Evolutionary conservation across 35 echinoderm and acorn worm genomes (phyloP), one percentile per base, ranked within the genome.

Genomic region (Apostichopus californicus): DNA sequence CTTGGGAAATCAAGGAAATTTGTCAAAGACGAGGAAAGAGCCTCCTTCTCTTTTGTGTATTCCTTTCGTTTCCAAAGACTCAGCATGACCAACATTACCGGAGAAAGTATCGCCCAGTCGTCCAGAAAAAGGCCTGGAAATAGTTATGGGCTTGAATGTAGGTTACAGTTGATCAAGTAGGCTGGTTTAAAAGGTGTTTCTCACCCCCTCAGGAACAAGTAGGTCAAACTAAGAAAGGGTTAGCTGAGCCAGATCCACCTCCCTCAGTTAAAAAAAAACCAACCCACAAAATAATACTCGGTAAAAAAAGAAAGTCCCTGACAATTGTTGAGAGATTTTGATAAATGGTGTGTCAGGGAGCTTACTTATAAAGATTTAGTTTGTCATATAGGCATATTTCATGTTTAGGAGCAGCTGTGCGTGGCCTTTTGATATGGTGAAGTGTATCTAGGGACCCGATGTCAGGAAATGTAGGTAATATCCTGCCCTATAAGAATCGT

Each of bases 381-480:
- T 52, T 85, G 81, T 85, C 81, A 85, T 59, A 58, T 14, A 85
- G 8, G 17, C 21, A 25, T 85, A 85, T 85, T 85, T 85, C 81
- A 60, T 85, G 52, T 60, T 58, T 58, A 17, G n/a, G 55, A 17
- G 18, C 81, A 85, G 81, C 81, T 85, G 81, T 55, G 8, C 9
- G 24, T 58, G 57, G 55, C 81, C 81, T 59, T 46, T 85, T 85
- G 81, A 59, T 56, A 59, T 85, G n/a, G 52, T 55, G 58, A 15
- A 85, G 55, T 22, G 17, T 85, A 25, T 59, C 81, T 59, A 58
- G 81, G 81, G 81, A 85, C 81, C 81, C 57, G 18, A 55, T 59
- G n/a, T 59, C 57, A 60, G 55, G 52, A 85, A 58, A 85, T 85
- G 81, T 85, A 58, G 54, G 81, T 59, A 85, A 59, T 85, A 85